These are phyloP conservation scores for Hydra vulgaris DNA, from an alignment of 30 jellyfish, hydroid and myxozoan species.

Conservation along the genomic window DNA sequence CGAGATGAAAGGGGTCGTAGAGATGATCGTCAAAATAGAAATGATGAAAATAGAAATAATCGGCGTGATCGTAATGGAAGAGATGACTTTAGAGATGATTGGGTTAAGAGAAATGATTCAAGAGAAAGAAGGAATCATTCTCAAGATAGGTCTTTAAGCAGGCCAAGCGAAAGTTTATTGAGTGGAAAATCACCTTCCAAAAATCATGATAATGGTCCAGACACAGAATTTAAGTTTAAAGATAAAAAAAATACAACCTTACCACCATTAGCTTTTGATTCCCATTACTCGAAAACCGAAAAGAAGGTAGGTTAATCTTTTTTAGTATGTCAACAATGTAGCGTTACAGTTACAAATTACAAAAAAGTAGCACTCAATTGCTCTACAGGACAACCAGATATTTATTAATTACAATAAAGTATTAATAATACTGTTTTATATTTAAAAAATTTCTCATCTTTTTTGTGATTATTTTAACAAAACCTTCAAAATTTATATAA, in stretches of 20 bases:
- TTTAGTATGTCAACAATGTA: no score
- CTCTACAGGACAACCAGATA: no score
- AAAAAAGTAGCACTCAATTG: no score
- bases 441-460: no score
- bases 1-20: constrained; percentile 10
- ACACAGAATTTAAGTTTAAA: no score
- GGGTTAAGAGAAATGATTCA: constrained; percentile 9
- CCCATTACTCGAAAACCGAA: not conserved
- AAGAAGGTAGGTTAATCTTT: not conserved
- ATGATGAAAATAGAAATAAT: constrained; percentile 2
- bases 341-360: no score
- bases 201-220: no score
- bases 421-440: no score
- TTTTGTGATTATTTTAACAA: no score
- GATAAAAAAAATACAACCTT: no score
- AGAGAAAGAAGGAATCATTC: constrained; percentile 17
- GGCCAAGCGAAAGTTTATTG: not conserved
- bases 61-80: constrained; percentile 27
- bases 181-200: not conserved
- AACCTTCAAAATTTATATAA: no score
- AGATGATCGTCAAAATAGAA: not conserved
- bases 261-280: not conserved
- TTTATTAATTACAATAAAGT: no score
- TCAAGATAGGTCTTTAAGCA: not conserved
- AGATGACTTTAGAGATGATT: constrained; percentile 31